Evolutionary conservation across 2,113 vertebrate species (phyloP), one percentile per base, ranked within the genome.

Genomic region (Chascanopsetta lugubris): DNA sequence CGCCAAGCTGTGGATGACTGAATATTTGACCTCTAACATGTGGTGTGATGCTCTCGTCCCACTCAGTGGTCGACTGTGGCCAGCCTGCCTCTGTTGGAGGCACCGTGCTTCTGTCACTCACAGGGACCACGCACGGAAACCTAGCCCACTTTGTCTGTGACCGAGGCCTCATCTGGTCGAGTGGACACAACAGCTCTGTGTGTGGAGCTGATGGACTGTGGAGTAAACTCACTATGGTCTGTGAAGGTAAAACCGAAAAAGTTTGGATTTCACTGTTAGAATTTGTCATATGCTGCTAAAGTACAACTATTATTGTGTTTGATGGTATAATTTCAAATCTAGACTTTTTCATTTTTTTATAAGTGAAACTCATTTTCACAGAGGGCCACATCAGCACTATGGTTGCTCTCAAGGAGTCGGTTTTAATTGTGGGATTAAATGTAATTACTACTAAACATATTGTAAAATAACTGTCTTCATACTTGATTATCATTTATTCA

Each of bases 231-330:
- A 63, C 61, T 45, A 43, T 91, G 50, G 63, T 84, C 61, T 94
- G 93, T 84, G 82, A 92, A 90, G 93, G 93, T 94, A 90, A 87
- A n/a, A n/a, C n/a, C 24, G 29, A 15, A 47, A 55, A 13, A 38
- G 34, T 38, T 8, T 38, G 34, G 9, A 38, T 38, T 38, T 38
- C 4, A 30, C 8, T 30, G 29, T 30, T n/a, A n/a, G n/a, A n/a
- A n/a, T n/a, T n/a, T n/a, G n/a, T n/a, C n/a, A n/a, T n/a, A n/a
- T n/a, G n/a, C n/a, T n/a, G n/a, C n/a, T n/a, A n/a, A n/a, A n/a
- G n/a, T n/a, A n/a, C n/a, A n/a, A n/a, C n/a, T n/a, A n/a, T n/a
- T n/a, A n/a, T n/a, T n/a, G n/a, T n/a, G n/a, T n/a, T n/a, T n/a
- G n/a, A n/a, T n/a, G n/a, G n/a, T n/a, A n/a, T n/a, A n/a, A n/a